Conservation (phyloP, 35 echinoderm and acorn worm genomes). For the Antedon bifida region DNA sequence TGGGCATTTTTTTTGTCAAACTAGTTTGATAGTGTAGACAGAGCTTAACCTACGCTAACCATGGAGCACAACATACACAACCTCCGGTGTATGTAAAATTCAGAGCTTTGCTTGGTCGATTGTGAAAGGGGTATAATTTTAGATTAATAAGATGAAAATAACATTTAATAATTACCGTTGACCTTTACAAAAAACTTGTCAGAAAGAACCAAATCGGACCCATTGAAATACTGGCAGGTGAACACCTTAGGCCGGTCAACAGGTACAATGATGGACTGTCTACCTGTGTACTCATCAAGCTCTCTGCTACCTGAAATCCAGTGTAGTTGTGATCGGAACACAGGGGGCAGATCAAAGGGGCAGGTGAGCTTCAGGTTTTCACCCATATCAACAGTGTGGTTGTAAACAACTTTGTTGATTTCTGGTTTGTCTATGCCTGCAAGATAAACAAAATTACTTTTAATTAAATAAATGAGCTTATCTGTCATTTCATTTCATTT, state of each 20-base stretch:
- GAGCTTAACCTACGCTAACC: too few relatives aligned
- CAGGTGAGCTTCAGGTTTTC: not conserved
- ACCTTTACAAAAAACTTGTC: not conserved
- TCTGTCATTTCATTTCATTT: too few relatives aligned
- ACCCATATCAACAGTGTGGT: not conserved
- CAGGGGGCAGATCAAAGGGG: not conserved
- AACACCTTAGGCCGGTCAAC: not conserved
- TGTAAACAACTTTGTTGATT: not conserved
- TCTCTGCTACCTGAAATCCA: not conserved
- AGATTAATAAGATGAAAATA: too few relatives aligned
- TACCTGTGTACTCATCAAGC: not conserved
- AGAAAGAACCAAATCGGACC: not conserved
- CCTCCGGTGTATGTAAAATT: too few relatives aligned
- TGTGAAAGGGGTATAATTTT: too few relatives aligned
- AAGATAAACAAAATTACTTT: too few relatives aligned
- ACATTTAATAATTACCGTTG: not conserved
- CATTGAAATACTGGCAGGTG: not conserved
- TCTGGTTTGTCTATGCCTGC: not conserved
- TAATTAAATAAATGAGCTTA: too few relatives aligned
- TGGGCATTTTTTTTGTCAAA: too few relatives aligned
- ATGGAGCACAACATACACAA: too few relatives aligned
- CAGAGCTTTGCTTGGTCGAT: too few relatives aligned
- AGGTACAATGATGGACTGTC: not conserved
- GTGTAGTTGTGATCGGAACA: not conserved
- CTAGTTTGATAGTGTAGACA: too few relatives aligned